Evolutionary conservation across 2,113 vertebrate species (phyloP).

Genomic region (Perognathus longimembris): DNA sequence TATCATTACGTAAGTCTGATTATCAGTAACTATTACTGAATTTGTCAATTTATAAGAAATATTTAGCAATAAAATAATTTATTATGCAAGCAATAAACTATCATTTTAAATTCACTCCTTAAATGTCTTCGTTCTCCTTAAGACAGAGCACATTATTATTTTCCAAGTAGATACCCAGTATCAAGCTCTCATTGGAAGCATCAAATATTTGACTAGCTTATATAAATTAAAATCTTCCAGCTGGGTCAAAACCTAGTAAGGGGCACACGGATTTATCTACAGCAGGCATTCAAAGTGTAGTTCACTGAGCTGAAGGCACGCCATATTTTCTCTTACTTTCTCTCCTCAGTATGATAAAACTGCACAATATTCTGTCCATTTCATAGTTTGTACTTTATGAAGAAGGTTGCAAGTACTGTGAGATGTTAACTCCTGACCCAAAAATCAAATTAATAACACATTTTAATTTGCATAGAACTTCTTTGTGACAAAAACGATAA

Average conservation of each 20-base stretch:
- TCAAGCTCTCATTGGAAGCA: neutral
- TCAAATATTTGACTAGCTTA: neutral
- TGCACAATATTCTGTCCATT: neutral
- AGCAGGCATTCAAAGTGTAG: neutral
- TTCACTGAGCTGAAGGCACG: neutral
- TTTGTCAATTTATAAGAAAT: neutral
- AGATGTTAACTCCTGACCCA: neutral
- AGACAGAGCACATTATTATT: neutral
- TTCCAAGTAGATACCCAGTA: neutral
- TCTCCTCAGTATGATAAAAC: neutral
- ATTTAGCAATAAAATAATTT: neutral
- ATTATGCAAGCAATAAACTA: neutral
- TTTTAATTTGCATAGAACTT: neutral
- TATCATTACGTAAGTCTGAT: neutral
- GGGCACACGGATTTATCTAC: neutral
- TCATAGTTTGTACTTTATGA: neutral
- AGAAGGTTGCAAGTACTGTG: neutral
- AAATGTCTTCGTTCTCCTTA: neutral
- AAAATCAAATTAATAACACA: neutral
- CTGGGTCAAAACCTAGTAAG: neutral
- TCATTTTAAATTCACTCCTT: neutral
- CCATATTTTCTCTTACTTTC: neutral
- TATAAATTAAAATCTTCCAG: neutral
- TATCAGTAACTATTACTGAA: neutral
- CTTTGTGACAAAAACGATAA: neutral